A percentile compares a stretch with the other conserved stretches of the same genome.
Conservation (phyloP, 2,113 vertebrate species). For the Pachyramphus minor region DNA sequence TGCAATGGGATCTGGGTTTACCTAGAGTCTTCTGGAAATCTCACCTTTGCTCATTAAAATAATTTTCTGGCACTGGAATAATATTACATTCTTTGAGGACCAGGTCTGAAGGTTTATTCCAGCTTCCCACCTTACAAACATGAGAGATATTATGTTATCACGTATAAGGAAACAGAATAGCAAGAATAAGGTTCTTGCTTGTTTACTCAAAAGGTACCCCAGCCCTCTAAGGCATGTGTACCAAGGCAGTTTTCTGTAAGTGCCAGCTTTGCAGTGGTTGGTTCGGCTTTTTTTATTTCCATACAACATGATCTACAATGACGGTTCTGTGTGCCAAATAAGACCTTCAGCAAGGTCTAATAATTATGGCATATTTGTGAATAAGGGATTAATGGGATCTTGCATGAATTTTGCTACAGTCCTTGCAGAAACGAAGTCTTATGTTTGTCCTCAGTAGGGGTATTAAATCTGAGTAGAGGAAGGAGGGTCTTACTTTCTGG, state of each 20-base stretch:
- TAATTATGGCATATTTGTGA: neutral
- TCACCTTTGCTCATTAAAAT: constrained; percentile 45
- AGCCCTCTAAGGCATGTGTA: neutral
- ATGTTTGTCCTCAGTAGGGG: neutral
- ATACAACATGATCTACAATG: neutral
- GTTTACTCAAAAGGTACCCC: neutral
- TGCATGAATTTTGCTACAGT: neutral
- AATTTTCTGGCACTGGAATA: constrained; percentile 12
- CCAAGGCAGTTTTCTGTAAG: neutral
- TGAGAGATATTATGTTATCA: neutral
- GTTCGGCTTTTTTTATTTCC: neutral
- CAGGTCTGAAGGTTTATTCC: neutral
- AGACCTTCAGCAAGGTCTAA: neutral
- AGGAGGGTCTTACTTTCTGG: neutral
- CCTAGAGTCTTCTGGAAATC: constrained; percentile 24
- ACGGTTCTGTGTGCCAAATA: neutral
- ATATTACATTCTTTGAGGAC: neutral
- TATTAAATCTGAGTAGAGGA: neutral
- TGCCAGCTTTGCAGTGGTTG: neutral
- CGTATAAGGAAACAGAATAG: neutral
- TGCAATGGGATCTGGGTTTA: constrained; percentile 17
- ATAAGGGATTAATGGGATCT: neutral
- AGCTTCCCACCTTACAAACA: neutral
- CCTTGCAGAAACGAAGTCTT: neutral
- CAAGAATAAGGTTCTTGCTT: neutral